Evolutionary conservation across 2,113 vertebrate species (phyloP), one percentile per base, ranked within the genome.

Genomic region (Ceratotherium simum): DNA sequence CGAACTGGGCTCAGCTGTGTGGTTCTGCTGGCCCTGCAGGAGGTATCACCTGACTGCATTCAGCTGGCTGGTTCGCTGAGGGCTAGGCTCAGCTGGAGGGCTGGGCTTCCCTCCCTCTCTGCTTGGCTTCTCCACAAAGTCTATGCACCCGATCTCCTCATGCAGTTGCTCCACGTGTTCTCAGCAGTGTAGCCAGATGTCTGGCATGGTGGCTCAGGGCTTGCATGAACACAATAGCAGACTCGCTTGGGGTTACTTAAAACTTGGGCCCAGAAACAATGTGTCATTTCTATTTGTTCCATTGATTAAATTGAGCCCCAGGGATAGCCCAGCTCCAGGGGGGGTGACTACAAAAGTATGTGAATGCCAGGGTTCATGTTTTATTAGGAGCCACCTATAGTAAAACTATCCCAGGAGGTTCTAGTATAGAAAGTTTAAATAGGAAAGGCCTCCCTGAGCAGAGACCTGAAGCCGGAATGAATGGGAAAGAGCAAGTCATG

Each of bases 161-260:
- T 0, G 2, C 17, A 17, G 1, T 13, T 58, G 6, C 7, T 90
- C 27, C 10, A 17, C 18, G 27, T 4, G 0, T 7, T 3, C 17
- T 29, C 56, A 16, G 25, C 21, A 21, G 16, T 4, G 1, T 33
- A 51, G 33, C 39, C 23, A 46, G 56, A 21, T 27, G 70, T 64
- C 33, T 8, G n/a, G 13, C 16, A 65, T 4, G 11, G 29, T 36
- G 1, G 31, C 23, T 79, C 21, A 79, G 10, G 18, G 9, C 8
- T 48, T 42, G 14, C 70, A 81, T 70, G 21, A 88, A 75, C 18
- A n/a, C 31, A 88, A 29, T 84, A 54, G 9, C 5, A 62, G 33
- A 90, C 62, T 20, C 20, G 76, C 6, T 65, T 42, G 29, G 39
- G 36, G 17, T 8, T 89, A 16, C 8, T 51, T 81, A 80, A 72